These are phyloP conservation scores for Falco peregrinus DNA, from an alignment of 2,797 vertebrate species.

Conservation along the genomic window DNA sequence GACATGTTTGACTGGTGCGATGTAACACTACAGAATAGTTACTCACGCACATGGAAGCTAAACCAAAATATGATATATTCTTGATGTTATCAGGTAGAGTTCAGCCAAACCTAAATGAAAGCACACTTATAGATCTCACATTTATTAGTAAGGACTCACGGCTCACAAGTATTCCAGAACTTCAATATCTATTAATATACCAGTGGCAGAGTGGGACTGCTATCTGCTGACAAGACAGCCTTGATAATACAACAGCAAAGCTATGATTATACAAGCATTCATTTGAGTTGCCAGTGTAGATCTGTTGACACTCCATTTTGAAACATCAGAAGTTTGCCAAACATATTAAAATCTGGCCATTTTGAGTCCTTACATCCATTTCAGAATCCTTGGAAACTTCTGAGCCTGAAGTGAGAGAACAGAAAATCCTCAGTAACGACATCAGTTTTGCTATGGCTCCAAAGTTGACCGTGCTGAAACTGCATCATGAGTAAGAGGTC, in stretches of 20 bases:
- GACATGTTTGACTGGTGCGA: neutral
- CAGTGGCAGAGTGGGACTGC: conserved; percentile 64
- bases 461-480: neutral
- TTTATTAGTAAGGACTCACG: conserved; percentile 66
- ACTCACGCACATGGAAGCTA: neutral
- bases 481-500: neutral
- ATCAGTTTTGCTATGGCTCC: neutral
- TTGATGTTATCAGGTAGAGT: neutral
- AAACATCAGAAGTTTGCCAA: conserved; percentile 13
- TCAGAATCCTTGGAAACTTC: neutral
- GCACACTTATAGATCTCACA: conserved; percentile 40
- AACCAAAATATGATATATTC: neutral
- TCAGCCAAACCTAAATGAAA: conserved; percentile 29
- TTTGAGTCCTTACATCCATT: neutral
- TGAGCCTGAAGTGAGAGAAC: neutral
- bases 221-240: conserved; percentile 73
- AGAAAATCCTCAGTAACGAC: neutral
- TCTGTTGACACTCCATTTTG: conserved; percentile 21
- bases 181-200: conserved; percentile 78
- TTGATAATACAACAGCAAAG: conserved; percentile 68
- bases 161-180: conserved; percentile 73
- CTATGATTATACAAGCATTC: conserved; percentile 55
- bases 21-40: neutral
- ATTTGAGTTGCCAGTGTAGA: conserved; percentile 32
- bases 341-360: neutral